Base-by-base conservation (phyloP, 2,113 vertebrate species). In the Protobothrops flavoviridis region DNA sequence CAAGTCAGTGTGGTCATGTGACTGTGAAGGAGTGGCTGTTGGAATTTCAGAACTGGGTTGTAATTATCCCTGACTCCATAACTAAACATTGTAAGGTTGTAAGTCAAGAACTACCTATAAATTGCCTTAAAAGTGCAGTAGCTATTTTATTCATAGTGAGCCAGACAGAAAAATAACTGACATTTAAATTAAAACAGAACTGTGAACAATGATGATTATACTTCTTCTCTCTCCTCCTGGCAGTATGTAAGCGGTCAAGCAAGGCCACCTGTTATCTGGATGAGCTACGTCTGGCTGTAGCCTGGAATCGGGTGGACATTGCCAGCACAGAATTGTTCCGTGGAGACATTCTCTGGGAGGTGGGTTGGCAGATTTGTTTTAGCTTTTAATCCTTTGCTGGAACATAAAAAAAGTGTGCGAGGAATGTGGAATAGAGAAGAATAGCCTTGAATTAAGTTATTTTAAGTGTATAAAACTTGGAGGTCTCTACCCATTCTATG, bases 301-400 rank as follows among this genome's bases (percentile, higher is more conserved):
- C 98, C 2, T 99, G 99, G 99, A 99, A 99, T 97, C 98, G 98
- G 4, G 98, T 99, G 85, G 98, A 99, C 96, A 98, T 98, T 4
- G 98, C 98, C n/a, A 98, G 98, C 94, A 98, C 97, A 2, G 98
- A 99, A 96, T 98, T 99, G 64, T 99, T 99, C 95, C 98, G 98
- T 85, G 98, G 98, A 33, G 98, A 98, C 95, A 98, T 99, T 85
- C 97, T 98, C 0, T 99, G 99, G 99, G 97, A 96, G 98, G 99
- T 99, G 94, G 95, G 96, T 69, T 53, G 21, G 59, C 24, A 45
- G 3, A n/a, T 20, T 39, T 21, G 33, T 39, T 39, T 43, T 81
- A 43, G 33, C 17, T 43, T 43, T 81, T 81, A 81, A 81, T 21
- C 74, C 33, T 39, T 39, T 81, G 8, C 7, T 81, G 17, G 33